Conservation (phyloP, 2,797 vertebrate species). For the Enteromius unitaeniatus region DNA sequence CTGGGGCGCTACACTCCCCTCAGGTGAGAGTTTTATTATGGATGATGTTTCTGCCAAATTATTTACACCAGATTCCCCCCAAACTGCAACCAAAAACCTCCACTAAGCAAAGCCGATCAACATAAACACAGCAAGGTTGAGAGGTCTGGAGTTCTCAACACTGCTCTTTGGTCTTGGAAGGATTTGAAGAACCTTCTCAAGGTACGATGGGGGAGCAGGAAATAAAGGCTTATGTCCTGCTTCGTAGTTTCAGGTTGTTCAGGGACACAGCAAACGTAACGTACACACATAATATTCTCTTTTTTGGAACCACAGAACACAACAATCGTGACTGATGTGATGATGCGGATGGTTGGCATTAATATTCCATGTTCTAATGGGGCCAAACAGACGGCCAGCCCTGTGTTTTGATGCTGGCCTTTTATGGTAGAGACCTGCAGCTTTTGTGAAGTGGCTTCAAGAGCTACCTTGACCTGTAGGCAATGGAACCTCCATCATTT, state of each 20-base stretch:
- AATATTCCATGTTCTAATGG: constrained; percentile 52
- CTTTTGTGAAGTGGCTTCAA: constrained; percentile 22
- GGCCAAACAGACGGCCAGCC: neutral
- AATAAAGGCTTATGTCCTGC: neutral
- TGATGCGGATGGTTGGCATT: constrained; percentile 51
- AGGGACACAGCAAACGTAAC: constrained; percentile 20
- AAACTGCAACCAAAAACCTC: constrained; percentile 50
- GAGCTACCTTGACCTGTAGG: constrained; percentile 53
- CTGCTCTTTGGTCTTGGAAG: constrained; percentile 51
- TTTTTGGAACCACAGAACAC: constrained; percentile 26
- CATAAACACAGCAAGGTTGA: constrained; percentile 58
- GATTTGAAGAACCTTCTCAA: constrained; percentile 51
- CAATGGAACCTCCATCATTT: neutral
- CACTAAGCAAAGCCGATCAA: constrained; percentile 52
- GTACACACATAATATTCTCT: constrained; percentile 39
- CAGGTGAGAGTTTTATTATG: constrained; percentile 85
- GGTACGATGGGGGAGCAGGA: constrained; percentile 1
- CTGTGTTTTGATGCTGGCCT: constrained; percentile 4
- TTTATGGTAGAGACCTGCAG: constrained; percentile 24
- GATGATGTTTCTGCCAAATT: constrained; percentile 86
- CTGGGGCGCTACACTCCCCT: constrained; percentile 83
- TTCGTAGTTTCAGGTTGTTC: constrained; percentile 27
- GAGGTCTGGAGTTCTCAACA: constrained; percentile 25
- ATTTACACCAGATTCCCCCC: constrained; percentile 74
- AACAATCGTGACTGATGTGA: constrained; percentile 49